Conservation (phyloP, 2,113 vertebrate species). For the Solea senegalensis region DNA sequence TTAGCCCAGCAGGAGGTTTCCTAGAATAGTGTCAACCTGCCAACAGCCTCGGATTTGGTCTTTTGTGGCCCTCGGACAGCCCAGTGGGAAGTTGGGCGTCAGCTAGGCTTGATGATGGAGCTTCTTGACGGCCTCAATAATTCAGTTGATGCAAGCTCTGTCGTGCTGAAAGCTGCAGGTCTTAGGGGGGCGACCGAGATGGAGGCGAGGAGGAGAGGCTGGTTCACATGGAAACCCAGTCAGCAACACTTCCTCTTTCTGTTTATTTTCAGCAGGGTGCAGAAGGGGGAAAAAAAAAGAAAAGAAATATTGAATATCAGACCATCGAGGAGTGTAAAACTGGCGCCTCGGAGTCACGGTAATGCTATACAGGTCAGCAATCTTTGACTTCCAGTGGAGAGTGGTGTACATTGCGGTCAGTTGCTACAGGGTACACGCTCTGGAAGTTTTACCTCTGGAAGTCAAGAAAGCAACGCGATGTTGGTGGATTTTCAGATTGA, state of each 20-base stretch:
- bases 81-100: slow-evolving; percentile 65
- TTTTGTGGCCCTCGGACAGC: slow-evolving; percentile 70
- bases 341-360: slow-evolving; percentile 37
- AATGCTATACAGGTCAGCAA: slow-evolving; percentile 63
- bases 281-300: slow-evolving; percentile 19
- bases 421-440: slow-evolving; percentile 39
- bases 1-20: slow-evolving; percentile 36
- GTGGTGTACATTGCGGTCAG: slow-evolving; percentile 35
- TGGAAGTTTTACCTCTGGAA: slow-evolving; percentile 43
- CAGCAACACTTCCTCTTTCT: slow-evolving; percentile 36
- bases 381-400: slow-evolving; percentile 62
- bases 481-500: slow-evolving; percentile 70
- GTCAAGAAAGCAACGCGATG: slow-evolving; percentile 36
- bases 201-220: slow-evolving; percentile 32
- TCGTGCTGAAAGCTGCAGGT: slow-evolving; percentile 45
- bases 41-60: slow-evolving; percentile 49
- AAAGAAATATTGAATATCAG: slow-evolving; percentile 55
- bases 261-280: slow-evolving; percentile 47
- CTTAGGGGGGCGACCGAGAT: slow-evolving; percentile 40
- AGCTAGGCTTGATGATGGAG: slow-evolving; percentile 63
- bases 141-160: slow-evolving; percentile 67
- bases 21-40: slow-evolving; percentile 46
- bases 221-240: slow-evolving; percentile 23
- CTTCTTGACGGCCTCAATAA: slow-evolving; percentile 71
- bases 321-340: slow-evolving; percentile 60